Evolutionary conservation across 2,888 invertebrate species (phyloP).

Genomic region (Acleris sparsana): DNA sequence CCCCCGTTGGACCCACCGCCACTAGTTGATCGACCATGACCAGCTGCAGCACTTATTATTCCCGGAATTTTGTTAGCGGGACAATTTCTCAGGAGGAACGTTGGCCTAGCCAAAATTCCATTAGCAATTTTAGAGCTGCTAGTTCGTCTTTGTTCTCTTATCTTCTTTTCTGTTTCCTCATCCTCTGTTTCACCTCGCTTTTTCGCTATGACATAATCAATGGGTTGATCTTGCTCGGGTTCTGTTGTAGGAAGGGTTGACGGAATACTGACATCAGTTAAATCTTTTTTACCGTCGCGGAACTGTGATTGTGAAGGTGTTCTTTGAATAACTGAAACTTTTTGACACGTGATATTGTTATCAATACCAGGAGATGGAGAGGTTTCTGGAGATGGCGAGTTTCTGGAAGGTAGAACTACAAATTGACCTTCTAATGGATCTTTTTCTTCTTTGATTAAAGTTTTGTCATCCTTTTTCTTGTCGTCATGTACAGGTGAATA

Average conservation of each 20-base stretch:
- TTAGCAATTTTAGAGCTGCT: conserved; percentile 87
- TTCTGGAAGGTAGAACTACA: conserved; percentile 81
- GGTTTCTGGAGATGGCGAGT: conserved; percentile 79
- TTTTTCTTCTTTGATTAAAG: conserved; percentile 85
- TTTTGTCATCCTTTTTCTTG: conserved; percentile 80
- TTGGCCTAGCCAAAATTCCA: conserved; percentile 78
- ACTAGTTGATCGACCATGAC: conserved; percentile 89
- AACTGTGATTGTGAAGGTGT: conserved; percentile 85
- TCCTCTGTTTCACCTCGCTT: conserved; percentile 87
- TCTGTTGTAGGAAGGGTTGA: conserved; percentile 78
- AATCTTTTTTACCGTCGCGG: conserved; percentile 75
- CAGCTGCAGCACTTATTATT: conserved; percentile 89
- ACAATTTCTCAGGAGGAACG: conserved; percentile 81
- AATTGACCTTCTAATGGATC: conserved; percentile 86
- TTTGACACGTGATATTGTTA: conserved; percentile 86
- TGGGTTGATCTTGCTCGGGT: conserved; percentile 93
- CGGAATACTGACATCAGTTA: conserved; percentile 78
- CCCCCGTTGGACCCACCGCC: conserved; percentile 80
- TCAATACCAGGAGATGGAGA: conserved; percentile 86
- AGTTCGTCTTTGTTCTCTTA: conserved; percentile 87
- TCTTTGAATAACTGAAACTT: conserved; percentile 92
- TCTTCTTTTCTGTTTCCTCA: conserved; percentile 87
- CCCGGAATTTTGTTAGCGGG: conserved; percentile 85
- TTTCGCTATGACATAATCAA: conserved; percentile 94
- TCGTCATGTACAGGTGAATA: conserved; percentile 86